Evolutionary conservation across 2,888 invertebrate species (phyloP).

Genomic region (Standfussiana lucernea): DNA sequence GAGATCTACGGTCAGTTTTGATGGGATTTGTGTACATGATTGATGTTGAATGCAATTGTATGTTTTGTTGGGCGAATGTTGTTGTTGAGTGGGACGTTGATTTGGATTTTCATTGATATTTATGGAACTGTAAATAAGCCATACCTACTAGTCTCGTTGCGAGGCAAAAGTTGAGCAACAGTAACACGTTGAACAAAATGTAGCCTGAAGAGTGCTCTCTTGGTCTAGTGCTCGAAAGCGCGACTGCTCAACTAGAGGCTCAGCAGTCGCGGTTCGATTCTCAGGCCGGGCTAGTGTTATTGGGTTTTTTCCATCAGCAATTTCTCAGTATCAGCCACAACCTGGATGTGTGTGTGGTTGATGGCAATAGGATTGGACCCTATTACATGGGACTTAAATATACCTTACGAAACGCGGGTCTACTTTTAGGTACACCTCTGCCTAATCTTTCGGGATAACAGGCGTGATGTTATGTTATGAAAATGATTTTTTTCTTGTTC

Average conservation of each 20-base stretch:
- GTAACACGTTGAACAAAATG: background rate
- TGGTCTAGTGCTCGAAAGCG: background rate
- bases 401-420: background rate
- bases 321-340: background rate
- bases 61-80: slow-evolving; percentile 16
- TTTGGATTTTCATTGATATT: slow-evolving; percentile 2
- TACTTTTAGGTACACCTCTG: background rate
- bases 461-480: background rate
- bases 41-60: slow-evolving; percentile 60
- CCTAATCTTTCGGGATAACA: background rate
- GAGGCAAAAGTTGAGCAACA: background rate
- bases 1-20: slow-evolving; percentile 63
- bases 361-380: background rate
- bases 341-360: background rate
- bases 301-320: background rate
- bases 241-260: background rate
- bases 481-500: background rate
- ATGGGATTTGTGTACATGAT: slow-evolving; percentile 64
- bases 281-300: background rate
- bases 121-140: background rate
- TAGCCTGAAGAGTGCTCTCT: background rate
- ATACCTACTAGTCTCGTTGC: background rate
- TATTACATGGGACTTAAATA: background rate
- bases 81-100: slow-evolving; percentile 3
- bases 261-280: background rate